Evolutionary conservation across 2,113 vertebrate species (phyloP).

Genomic region (Oplegnathus fasciatus): DNA sequence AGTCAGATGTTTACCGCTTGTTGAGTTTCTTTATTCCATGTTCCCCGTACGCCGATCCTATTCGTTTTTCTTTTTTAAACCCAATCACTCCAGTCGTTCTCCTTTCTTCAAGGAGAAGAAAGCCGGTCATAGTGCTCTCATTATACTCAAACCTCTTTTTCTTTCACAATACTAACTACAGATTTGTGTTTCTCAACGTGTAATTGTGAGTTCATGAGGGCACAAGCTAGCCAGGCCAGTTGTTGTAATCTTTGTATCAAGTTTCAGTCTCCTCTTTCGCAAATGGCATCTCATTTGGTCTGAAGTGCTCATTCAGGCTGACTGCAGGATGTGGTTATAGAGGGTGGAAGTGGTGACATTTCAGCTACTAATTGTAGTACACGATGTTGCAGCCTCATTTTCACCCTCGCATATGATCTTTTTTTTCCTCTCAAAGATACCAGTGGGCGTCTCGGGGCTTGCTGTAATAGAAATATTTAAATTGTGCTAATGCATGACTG

Average conservation of each 20-base stretch:
- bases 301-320: constrained; percentile 12
- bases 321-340: constrained; percentile 61
- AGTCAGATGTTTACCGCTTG: not conserved
- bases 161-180: not conserved
- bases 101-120: not conserved
- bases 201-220: not conserved
- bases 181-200: not conserved
- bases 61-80: not conserved
- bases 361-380: constrained; percentile 19
- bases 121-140: not conserved
- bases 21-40: not conserved
- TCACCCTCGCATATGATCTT: not conserved
- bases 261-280: constrained; percentile 13
- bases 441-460: not conserved
- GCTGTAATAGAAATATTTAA: not conserved
- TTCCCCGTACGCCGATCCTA: not conserved
- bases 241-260: not conserved
- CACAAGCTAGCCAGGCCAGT: not conserved
- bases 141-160: not conserved
- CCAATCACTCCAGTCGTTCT: not conserved
- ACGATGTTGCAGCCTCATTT: not conserved
- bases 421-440: not conserved
- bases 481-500: not conserved
- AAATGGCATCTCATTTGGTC: constrained; percentile 17
- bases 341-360: constrained; percentile 32